phyloP scores from a whole-genome alignment of 2,797 vertebrate genomes.

The Acanthiza pusilla region DNA sequence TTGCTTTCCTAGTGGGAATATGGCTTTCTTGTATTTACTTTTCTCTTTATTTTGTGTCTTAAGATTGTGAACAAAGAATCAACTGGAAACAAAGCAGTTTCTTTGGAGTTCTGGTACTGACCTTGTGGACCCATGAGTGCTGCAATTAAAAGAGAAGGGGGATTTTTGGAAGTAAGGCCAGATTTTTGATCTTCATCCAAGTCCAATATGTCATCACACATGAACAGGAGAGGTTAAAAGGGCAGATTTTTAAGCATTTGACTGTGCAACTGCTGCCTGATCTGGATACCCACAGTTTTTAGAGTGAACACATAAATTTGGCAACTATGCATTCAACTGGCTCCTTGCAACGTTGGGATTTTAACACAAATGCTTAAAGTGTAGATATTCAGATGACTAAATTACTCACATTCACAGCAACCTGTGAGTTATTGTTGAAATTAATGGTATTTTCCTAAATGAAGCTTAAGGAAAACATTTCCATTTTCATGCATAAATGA shows the following conservation, averaged over 20 bases:
- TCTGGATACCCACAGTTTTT: not conserved
- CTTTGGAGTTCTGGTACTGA: not conserved
- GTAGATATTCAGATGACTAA: not conserved
- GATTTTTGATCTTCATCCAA: constrained; percentile 30
- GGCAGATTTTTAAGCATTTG: not conserved
- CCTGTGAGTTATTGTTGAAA: not conserved
- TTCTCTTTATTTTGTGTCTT: not conserved
- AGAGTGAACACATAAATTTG: not conserved
- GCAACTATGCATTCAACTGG: not conserved
- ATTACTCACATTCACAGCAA: not conserved
- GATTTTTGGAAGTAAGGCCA: not conserved
- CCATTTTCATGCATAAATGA: not conserved
- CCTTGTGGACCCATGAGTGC: not conserved
- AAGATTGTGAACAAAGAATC: not conserved
- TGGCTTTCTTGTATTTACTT: not conserved
- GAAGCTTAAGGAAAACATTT: not conserved
- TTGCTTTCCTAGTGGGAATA: not conserved
- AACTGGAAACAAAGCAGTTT: not conserved
- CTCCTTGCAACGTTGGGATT: not conserved
- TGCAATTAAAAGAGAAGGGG: not conserved
- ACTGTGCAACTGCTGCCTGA: not conserved
- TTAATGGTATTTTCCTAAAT: not conserved
- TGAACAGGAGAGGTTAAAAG: constrained; percentile 10
- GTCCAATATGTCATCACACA: constrained; percentile 31
- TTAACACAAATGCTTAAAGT: not conserved